These are phyloP conservation scores for Periophthalmus modestus DNA, from an alignment of 2,113 vertebrate genomes.

Conservation along the genomic window DNA sequence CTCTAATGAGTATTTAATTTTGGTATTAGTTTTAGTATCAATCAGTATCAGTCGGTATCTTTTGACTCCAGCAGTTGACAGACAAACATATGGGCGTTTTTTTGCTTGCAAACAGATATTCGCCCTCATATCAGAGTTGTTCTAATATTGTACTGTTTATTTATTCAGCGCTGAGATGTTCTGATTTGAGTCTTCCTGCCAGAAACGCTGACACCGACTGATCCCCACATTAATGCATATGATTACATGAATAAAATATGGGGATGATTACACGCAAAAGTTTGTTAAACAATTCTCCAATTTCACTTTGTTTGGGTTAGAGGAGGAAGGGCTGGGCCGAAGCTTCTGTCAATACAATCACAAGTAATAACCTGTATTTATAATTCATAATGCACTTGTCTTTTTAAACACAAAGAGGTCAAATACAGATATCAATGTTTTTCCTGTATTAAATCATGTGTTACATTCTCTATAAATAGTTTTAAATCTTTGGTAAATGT, in stretches of 20 bases:
- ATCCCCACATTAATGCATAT: constrained; percentile 60
- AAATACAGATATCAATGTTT: not conserved
- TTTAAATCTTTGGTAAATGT: too few relatives aligned
- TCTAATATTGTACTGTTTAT: constrained; percentile 47
- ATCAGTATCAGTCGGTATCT: not conserved
- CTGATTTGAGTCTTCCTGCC: constrained; percentile 38
- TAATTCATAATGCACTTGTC: constrained; percentile 37
- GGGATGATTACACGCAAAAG: constrained; percentile 63
- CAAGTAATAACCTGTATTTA: constrained; percentile 57
- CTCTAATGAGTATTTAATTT: too few relatives aligned
- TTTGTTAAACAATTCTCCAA: constrained; percentile 62
- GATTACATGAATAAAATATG: constrained; percentile 74
- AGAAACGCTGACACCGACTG: constrained; percentile 53
- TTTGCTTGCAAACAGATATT: not conserved
- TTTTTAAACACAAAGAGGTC: not conserved
- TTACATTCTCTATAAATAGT: too few relatives aligned
- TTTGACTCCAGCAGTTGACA: not conserved
- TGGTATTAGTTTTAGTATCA: too few relatives aligned
- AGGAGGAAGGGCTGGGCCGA: not conserved
- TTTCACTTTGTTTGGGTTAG: constrained; percentile 56
- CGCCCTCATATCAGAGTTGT: constrained; percentile 38
- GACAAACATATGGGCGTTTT: not conserved
- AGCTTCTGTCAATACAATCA: constrained; percentile 44
- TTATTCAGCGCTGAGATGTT: constrained; percentile 47
- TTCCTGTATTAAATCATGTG: too few relatives aligned